phyloP scores from a whole-genome alignment of 2,113 vertebrate genomes.

The Macroglossus sobrinus region DNA sequence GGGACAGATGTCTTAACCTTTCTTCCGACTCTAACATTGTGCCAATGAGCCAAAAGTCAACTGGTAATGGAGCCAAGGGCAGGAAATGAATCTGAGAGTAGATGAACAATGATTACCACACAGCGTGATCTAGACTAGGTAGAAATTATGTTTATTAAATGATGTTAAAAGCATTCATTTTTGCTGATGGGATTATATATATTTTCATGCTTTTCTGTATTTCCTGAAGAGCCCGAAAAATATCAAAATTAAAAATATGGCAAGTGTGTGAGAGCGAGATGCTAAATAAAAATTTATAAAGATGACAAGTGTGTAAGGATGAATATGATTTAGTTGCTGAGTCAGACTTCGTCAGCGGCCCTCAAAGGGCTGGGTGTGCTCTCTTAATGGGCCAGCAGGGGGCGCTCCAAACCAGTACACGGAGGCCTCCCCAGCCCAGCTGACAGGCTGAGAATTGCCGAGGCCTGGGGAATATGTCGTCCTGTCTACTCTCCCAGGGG shows the following conservation, averaged over 20 bases:
- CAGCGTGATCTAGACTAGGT: background rate
- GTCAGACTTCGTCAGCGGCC: background rate
- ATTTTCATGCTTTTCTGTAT: background rate
- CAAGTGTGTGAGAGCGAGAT: background rate
- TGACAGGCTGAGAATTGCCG: background rate
- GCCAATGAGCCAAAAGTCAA: background rate
- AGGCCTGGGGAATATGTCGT: background rate
- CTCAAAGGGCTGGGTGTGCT: background rate
- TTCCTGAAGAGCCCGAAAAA: background rate
- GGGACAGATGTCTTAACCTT: background rate
- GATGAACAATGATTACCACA: background rate
- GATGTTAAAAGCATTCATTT: background rate
- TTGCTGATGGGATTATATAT: background rate
- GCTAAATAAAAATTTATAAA: background rate
- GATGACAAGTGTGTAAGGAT: background rate
- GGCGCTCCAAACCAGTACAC: background rate
- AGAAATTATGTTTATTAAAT: background rate
- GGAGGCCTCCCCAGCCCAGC: background rate
- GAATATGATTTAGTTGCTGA: background rate
- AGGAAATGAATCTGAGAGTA: background rate
- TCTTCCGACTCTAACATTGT: background rate
- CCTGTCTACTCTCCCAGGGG: background rate
- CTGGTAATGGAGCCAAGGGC: background rate
- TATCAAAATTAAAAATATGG: background rate
- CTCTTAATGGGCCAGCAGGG: background rate